These are phyloP conservation scores for Ceratotherium simum DNA, from an alignment of 2,113 vertebrate genomes.

Conservation along the genomic window DNA sequence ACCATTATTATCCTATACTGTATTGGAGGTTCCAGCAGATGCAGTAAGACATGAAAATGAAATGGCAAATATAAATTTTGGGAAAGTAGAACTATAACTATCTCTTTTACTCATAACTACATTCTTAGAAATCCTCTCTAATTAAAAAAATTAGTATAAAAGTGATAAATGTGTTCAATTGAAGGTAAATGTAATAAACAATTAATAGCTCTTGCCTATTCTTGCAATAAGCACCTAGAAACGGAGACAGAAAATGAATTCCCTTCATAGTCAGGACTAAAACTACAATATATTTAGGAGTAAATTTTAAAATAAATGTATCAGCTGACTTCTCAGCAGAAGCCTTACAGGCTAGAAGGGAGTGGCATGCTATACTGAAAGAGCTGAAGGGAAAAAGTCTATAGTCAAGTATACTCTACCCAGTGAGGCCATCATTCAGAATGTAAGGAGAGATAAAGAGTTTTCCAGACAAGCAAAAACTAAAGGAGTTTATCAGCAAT, in stretches of 20 bases:
- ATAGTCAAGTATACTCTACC: too few species aligned
- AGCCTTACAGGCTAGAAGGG: too few species aligned
- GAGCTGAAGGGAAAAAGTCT: too few species aligned
- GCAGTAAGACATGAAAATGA: not conserved
- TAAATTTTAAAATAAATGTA: not conserved
- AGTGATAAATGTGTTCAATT: not conserved
- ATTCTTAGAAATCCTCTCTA: not conserved
- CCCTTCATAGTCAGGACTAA: not conserved
- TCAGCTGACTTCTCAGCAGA: too few species aligned
- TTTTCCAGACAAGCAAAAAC: too few species aligned
- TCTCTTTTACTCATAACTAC: not conserved
- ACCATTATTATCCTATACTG: not conserved
- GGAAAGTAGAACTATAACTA: not conserved
- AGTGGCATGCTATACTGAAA: too few species aligned
- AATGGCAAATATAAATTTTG: not conserved
- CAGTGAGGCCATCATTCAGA: too few species aligned
- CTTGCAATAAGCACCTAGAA: not conserved
- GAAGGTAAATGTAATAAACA: slow-evolving; percentile 11
- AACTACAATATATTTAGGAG: not conserved
- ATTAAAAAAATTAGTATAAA: not conserved
- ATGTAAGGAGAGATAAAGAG: too few species aligned
- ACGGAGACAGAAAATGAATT: not conserved
- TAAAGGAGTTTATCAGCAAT: too few species aligned
- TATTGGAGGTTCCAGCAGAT: not conserved
- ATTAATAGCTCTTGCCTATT: not conserved